A percentile compares a stretch with the other conserved stretches of the same genome.
Evolutionary conservation across 2,113 vertebrate genomes (phyloP).

Genomic region (Stegastes partitus): DNA sequence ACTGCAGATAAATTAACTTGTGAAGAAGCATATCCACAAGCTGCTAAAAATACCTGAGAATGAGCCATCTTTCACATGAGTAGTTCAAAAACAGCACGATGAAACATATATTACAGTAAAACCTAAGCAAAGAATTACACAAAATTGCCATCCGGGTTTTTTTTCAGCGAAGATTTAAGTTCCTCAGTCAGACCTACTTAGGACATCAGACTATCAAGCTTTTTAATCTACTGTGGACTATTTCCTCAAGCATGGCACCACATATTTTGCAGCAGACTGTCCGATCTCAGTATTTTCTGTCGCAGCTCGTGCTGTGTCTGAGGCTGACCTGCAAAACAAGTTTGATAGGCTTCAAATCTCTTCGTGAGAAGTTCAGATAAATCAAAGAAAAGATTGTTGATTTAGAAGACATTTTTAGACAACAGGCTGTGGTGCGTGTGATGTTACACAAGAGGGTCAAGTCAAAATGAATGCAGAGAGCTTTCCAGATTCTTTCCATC

Average conservation of each 20-base stretch:
- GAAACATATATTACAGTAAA: neutral
- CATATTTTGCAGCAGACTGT: neutral
- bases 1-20: neutral
- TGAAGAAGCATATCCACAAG: neutral
- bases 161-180: conserved; percentile 1
- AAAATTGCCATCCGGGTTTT: neutral
- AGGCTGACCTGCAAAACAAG: conserved; percentile 4
- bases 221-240: conserved; percentile 4
- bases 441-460: neutral
- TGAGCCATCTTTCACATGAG: neutral
- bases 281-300: neutral
- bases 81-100: neutral
- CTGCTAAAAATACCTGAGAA: neutral
- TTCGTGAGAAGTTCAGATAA: neutral
- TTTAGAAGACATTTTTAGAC: neutral
- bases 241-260: neutral
- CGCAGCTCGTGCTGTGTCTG: neutral
- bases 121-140: neutral
- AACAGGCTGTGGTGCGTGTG: neutral
- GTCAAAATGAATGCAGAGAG: too few relatives aligned
- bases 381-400: neutral
- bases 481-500: too few relatives aligned
- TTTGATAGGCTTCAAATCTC: conserved; percentile 16
- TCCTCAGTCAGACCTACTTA: neutral
- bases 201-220: neutral